Evolutionary conservation across 2,797 vertebrate genomes (phyloP).

Genomic region (Betta splendens): DNA sequence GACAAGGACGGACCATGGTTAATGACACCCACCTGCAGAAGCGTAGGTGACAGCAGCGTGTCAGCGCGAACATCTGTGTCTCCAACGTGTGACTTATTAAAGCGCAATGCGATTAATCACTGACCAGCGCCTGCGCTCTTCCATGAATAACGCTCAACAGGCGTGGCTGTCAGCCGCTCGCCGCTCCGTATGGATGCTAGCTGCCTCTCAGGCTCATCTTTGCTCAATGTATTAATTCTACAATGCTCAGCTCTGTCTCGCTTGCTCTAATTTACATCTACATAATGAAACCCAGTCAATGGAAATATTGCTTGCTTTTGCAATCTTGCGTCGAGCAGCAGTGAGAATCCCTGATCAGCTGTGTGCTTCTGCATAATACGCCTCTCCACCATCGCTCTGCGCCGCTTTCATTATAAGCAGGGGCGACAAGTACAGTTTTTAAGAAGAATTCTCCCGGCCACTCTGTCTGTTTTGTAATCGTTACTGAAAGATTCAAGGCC

Average conservation of each 20-base stretch:
- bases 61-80: constrained; percentile 63
- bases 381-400: constrained; percentile 54
- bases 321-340: constrained; percentile 55
- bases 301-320: constrained; percentile 59
- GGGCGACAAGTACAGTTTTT: constrained; percentile 59
- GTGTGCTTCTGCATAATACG: constrained; percentile 40
- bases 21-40: constrained; percentile 40
- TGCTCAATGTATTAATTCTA: constrained; percentile 51
- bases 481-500: constrained; percentile 62
- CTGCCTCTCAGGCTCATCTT: constrained; percentile 48
- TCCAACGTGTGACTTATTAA: constrained; percentile 77
- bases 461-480: constrained; percentile 72
- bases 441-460: constrained; percentile 62
- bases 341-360: constrained; percentile 63
- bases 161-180: constrained; percentile 49
- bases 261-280: constrained; percentile 64
- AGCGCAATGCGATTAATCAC: constrained; percentile 77
- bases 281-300: constrained; percentile 67
- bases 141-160: constrained; percentile 66
- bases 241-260: constrained; percentile 48
- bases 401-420: constrained; percentile 50
- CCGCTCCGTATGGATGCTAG: constrained; percentile 45
- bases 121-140: constrained; percentile 60
- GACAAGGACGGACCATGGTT: constrained; percentile 23
- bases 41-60: constrained; percentile 50